Base-by-base conservation (phyloP, 2,113 vertebrate genomes). In the Scophthalmus maximus region DNA sequence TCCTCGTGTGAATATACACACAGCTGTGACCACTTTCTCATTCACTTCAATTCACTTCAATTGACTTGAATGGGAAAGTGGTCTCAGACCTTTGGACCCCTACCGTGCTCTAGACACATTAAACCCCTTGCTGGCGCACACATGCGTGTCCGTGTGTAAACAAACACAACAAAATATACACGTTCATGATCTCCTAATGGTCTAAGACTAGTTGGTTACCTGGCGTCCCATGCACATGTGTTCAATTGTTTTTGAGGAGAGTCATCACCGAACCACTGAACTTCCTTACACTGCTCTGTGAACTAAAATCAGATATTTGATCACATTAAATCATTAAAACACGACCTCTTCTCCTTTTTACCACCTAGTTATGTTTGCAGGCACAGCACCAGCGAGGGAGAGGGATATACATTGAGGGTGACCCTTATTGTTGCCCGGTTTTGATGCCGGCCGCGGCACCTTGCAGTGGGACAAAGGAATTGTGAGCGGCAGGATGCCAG, bases 371-470 rank as follows among this genome's bases (percentile, higher is more conserved):
- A 40, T 17, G 9, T 9, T 34, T 34, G 20, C 30, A 62, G 65
- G 56, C 69, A 67, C 29, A 58, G 49, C 56, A 57, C 42, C 36
- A 60, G 46, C 60, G 30, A 44, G 49, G 15, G 49, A 66, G 51
- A 40, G 53, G 78, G 78, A 77, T 51, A 75, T 22, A 86, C 83
- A 90, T 92, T 83, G 83, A 14, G 51, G 69, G 49, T 83, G 75
- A 77, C 83, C 82, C 77, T 82, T 51, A 77, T 88, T 88, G 84
- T 90, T 44, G 44, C 64, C 20, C 8, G 5, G 53, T 60, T 91
- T 87, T 90, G 92, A 93, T 92, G 89, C 76, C 29, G 79, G 82
- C 84, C 46, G 74, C 32, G 67, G 83, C 84, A 82, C 84, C 86
- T 74, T 90, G 81, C 61, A 78, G 23, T 3, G 26, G 75, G 77